Evolutionary conservation across 1,140 invertebrate genomes (phyloP).

Genomic region (Conopomorpha cramerella): DNA sequence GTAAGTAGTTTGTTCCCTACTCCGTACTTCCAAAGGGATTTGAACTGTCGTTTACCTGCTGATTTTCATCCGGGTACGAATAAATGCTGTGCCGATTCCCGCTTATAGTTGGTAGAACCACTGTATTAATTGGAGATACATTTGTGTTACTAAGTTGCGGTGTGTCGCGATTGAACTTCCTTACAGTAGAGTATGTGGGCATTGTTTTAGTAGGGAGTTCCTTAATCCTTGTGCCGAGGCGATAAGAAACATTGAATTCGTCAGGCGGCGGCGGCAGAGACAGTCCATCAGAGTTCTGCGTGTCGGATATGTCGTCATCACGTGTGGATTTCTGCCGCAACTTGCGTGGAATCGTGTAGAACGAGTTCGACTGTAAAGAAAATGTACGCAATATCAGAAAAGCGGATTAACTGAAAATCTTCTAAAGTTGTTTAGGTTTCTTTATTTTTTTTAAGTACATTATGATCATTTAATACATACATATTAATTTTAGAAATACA

Average conservation of each 20-base stretch:
- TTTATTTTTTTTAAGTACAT: background rate
- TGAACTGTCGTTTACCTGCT: conserved; percentile 37
- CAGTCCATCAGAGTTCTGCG: conserved; percentile 42
- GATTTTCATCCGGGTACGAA: conserved; percentile 35
- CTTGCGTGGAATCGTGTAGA: conserved; percentile 50
- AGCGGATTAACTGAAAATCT: background rate
- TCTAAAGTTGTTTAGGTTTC: background rate
- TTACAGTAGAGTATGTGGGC: conserved; percentile 32
- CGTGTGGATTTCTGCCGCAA: conserved; percentile 35
- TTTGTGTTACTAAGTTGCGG: conserved; percentile 23
- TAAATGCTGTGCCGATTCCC: conserved; percentile 24
- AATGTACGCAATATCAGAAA: too few relatives aligned
- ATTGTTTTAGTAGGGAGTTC: conserved; percentile 32
- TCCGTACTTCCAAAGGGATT: too few relatives aligned
- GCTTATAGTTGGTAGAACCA: conserved; percentile 35
- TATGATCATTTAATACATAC: background rate
- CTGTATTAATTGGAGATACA: conserved; percentile 40
- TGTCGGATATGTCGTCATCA: conserved; percentile 42
- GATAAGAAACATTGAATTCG: conserved; percentile 42
- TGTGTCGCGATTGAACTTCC: conserved; percentile 22
- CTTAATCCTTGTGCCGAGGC: conserved; percentile 31
- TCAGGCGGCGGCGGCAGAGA: conserved; percentile 47
- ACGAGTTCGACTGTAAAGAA: conserved; percentile 42
- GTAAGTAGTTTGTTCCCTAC: too few relatives aligned
- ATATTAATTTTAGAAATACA: background rate